Evolutionary conservation across 2,797 vertebrate species (phyloP).

Genomic region (Naso thynnoides): DNA sequence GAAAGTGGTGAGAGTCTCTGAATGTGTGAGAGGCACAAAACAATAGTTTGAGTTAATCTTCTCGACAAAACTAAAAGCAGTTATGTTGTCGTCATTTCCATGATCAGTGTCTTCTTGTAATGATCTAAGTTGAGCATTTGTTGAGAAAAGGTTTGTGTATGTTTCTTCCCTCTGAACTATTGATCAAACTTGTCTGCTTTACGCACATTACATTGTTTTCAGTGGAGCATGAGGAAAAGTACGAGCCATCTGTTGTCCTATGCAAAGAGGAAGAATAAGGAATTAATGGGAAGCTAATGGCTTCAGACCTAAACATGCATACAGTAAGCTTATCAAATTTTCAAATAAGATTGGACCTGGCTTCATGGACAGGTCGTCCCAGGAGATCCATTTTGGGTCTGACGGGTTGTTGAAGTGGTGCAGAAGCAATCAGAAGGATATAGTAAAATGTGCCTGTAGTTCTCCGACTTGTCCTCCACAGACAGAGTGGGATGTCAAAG

Average conservation of each 20-base stretch:
- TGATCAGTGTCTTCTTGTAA: neutral
- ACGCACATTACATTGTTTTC: neutral
- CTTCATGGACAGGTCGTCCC: neutral
- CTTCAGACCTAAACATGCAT: too few species aligned
- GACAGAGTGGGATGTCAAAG: conserved; percentile 17
- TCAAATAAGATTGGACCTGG: neutral
- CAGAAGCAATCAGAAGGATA: conserved; percentile 12
- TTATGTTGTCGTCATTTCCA: neutral
- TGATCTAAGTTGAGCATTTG: neutral
- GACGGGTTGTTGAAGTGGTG: neutral
- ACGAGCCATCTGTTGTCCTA: neutral
- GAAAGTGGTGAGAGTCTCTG: too few species aligned
- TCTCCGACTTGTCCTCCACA: conserved; percentile 25
- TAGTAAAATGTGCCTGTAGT: conserved; percentile 21
- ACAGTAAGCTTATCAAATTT: conserved; percentile 15
- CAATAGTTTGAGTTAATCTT: neutral
- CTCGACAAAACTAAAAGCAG: neutral
- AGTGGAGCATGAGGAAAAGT: neutral
- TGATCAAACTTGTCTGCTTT: neutral
- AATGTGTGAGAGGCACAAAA: neutral
- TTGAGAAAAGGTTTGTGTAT: neutral
- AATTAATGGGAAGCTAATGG: too few species aligned
- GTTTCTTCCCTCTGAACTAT: neutral
- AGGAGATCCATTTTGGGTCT: conserved; percentile 4
- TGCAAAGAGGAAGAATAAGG: neutral